These are phyloP conservation scores for Epinotia nisella DNA, from an alignment of 2,888 invertebrate species.

Conservation along the genomic window DNA sequence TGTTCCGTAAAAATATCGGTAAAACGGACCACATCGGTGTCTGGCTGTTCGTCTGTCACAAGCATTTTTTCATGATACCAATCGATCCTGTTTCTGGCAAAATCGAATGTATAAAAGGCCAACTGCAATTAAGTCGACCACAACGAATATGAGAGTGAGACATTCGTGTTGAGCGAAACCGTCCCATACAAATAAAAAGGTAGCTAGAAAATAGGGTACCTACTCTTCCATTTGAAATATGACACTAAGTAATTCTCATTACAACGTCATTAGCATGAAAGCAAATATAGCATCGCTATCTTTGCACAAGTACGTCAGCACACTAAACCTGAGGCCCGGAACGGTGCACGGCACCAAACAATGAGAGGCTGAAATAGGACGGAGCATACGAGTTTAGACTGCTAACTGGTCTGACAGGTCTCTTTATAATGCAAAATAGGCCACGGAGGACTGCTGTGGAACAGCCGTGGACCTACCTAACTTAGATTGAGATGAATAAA, in stretches of 20 bases:
- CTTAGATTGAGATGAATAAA: slow-evolving; percentile 9
- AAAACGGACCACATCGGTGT: no score
- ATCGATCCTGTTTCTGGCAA: no score
- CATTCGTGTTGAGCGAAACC: no score
- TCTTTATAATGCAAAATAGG: slow-evolving; percentile 44
- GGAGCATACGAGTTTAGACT: slow-evolving; percentile 25
- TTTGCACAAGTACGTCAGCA: slow-evolving; percentile 2
- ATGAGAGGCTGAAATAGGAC: slow-evolving; percentile 37
- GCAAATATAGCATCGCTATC: slow-evolving; percentile 5
- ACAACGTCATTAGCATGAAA: slow-evolving; percentile 7
- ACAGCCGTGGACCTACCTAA: slow-evolving; percentile 9
- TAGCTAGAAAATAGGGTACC: no score
- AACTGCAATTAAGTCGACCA: no score
- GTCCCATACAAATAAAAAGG: no score
- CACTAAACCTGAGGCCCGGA: slow-evolving; percentile 13
- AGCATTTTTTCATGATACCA: no score
- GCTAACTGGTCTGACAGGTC: slow-evolving; percentile 38
- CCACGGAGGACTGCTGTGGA: slow-evolving; percentile 16
- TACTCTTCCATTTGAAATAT: no score
- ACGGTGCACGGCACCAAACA: slow-evolving; percentile 4
- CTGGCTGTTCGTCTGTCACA: no score
- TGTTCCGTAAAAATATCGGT: no score
- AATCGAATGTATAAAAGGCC: no score
- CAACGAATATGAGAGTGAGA: no score
- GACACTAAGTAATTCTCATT: background rate